Evolutionary conservation across 2,888 invertebrate genomes (phyloP).

Genomic region (Rhimphoctona megacephalus): DNA sequence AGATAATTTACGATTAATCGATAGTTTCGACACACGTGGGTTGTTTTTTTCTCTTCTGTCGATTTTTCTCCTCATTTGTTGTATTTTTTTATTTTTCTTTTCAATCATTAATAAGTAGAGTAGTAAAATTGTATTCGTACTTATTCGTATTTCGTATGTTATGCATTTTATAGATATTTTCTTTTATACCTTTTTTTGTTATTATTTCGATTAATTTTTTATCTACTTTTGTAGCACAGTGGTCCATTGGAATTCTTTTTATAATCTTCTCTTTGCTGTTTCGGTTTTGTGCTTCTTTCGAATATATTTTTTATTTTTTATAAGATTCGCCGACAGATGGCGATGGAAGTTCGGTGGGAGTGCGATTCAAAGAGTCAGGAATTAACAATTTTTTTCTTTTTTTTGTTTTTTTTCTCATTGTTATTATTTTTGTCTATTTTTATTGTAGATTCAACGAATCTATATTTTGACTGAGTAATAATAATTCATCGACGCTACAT

Average conservation of each 20-base stretch:
- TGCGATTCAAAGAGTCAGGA: constrained; percentile 17
- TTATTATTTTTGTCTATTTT: constrained; percentile 15
- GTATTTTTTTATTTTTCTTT: constrained; percentile 20
- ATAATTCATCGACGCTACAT: too few species aligned
- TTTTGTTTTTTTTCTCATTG: neutral
- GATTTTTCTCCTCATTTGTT: constrained; percentile 7
- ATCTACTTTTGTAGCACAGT: constrained; percentile 55
- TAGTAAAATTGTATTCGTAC: constrained; percentile 58
- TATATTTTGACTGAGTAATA: too few species aligned
- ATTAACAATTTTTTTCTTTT: neutral
- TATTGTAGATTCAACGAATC: constrained; percentile 50
- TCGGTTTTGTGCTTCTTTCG: neutral
- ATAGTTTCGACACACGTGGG: constrained; percentile 56
- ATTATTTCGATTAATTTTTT: constrained; percentile 31
- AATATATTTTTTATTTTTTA: constrained; percentile 10
- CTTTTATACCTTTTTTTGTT: constrained; percentile 44
- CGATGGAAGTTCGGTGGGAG: constrained; percentile 47
- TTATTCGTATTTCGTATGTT: constrained; percentile 33
- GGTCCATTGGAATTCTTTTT: constrained; percentile 59
- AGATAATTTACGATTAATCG: constrained; percentile 55
- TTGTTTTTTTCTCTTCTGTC: constrained; percentile 24
- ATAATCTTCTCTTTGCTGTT: constrained; percentile 8
- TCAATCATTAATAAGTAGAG: constrained; percentile 60
- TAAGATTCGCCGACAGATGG: constrained; percentile 43
- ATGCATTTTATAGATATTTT: constrained; percentile 56